Conservation (phyloP, 2,888 invertebrate species). For the Folsomia manolachei region DNA sequence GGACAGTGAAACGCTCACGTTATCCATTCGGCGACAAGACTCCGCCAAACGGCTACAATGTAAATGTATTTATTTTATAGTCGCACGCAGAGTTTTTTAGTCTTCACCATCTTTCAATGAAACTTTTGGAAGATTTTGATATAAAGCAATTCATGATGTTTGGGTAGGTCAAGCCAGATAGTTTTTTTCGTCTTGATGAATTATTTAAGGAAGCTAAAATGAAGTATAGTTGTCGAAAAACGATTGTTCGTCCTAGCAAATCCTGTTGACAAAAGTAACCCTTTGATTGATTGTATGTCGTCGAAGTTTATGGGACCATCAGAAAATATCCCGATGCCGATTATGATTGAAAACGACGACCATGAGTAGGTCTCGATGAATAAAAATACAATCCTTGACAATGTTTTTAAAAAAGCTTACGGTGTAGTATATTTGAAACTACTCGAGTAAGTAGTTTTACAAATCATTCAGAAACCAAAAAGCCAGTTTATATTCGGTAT, state of each 20-base stretch:
- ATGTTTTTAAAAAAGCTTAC: too few species aligned
- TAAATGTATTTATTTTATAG: too few species aligned
- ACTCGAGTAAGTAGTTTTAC: too few species aligned
- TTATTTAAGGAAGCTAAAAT: too few species aligned
- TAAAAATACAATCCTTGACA: background rate
- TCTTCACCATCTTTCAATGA: conserved; percentile 20
- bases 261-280: conserved; percentile 25
- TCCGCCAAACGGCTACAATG: too few species aligned
- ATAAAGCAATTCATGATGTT: conserved; percentile 29
- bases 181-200: background rate
- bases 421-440: too few species aligned
- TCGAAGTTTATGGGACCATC: conserved; percentile 38
- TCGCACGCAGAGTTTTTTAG: conserved; percentile 16
- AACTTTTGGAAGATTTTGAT: conserved; percentile 23
- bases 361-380: too few species aligned
- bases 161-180: conserved; percentile 32
- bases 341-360: background rate
- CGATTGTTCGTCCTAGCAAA: conserved; percentile 38
- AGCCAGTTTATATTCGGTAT: too few species aligned
- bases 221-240: conserved; percentile 46
- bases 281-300: conserved; percentile 39
- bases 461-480: too few species aligned
- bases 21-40: too few species aligned
- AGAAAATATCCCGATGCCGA: conserved; percentile 40
- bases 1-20: too few species aligned